Base-by-base conservation (phyloP, 2,797 vertebrate genomes). In the Oophaga sylvatica region DNA sequence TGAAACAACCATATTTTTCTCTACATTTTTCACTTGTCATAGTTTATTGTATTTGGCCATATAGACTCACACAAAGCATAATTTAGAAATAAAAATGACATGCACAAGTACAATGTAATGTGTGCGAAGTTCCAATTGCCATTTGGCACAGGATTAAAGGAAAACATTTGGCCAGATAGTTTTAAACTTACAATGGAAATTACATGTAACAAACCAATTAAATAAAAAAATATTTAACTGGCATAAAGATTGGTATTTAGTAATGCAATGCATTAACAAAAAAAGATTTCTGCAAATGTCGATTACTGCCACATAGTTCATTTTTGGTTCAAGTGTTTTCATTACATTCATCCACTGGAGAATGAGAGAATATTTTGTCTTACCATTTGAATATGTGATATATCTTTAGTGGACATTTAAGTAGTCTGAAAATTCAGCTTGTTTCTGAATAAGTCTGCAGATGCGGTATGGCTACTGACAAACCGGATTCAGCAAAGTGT, bases 21-120 rank as follows among this genome's bases (percentile, higher is more conserved):
- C 41, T 29, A 68, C 84, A 86, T 89, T 89, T 86, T 85, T 88
- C 53, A 86, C 53, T 68, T 89, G 83, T 86, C 83, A 82, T 62
- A 57, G 48, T 89, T 88, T 89, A 89, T 89, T 89, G 84, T 82
- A 78, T 75, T 89, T 89, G 87, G 87, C 79, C 87, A 70, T 82
- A 60, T 75, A 85, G 10, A 45, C 68, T 80, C 65, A 53, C 59
- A 20, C 77, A 81, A 48, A 83, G 31, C 60, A 76, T 73, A 87
- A 83, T 83, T 82, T 65, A 68, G 87, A 88, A 88, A 88, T 88
- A 85, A 81, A 85, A 88, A 76, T 85, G 87, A 88, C 87, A 88
- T 85, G 78, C 85, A 76, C 87, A 84, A 88, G 82, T 63, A 88
- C 78, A 88, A 88, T 89, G 56, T 89, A 81, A 88, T 86, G 84